Evolutionary conservation across 2,797 vertebrate species (phyloP).

Genomic region (Enteromius afrohamiltoni): DNA sequence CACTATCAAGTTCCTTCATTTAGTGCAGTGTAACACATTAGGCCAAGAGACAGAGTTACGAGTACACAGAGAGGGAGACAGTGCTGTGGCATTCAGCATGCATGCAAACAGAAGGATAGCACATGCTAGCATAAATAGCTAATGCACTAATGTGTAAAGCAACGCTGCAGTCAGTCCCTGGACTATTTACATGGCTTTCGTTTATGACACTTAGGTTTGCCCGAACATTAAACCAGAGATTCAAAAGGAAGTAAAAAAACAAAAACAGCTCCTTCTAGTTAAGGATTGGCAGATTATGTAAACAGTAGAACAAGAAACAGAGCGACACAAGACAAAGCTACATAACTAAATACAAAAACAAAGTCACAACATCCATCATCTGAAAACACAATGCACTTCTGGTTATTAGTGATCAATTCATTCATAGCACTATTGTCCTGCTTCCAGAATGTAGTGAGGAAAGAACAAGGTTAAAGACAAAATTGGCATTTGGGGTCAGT

Average conservation of each 20-base stretch:
- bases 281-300: conserved; percentile 19
- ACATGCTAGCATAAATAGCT: conserved; percentile 29
- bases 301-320: conserved; percentile 19
- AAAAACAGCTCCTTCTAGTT: neutral
- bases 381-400: conserved; percentile 46
- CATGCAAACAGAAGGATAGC: conserved; percentile 48
- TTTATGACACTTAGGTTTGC: conserved; percentile 3
- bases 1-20: conserved; percentile 33
- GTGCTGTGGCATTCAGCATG: conserved; percentile 33
- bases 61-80: conserved; percentile 25
- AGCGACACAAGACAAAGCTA: conserved; percentile 22
- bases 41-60: conserved; percentile 26
- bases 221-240: conserved; percentile 14
- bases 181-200: conserved; percentile 35
- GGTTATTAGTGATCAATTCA: conserved; percentile 68
- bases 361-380: conserved; percentile 29
- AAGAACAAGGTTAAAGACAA: conserved; percentile 50
- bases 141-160: conserved; percentile 30
- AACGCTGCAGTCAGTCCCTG: conserved; percentile 12
- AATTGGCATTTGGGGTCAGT: conserved; percentile 55
- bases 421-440: conserved; percentile 51
- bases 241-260: neutral
- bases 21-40: conserved; percentile 35
- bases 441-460: conserved; percentile 28
- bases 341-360: conserved; percentile 26